A percentile compares a stretch with the other conserved stretches of the same genome.
phyloP scores from a whole-genome alignment of 2,797 vertebrate species.

The Hoplostethus mediterraneus region DNA sequence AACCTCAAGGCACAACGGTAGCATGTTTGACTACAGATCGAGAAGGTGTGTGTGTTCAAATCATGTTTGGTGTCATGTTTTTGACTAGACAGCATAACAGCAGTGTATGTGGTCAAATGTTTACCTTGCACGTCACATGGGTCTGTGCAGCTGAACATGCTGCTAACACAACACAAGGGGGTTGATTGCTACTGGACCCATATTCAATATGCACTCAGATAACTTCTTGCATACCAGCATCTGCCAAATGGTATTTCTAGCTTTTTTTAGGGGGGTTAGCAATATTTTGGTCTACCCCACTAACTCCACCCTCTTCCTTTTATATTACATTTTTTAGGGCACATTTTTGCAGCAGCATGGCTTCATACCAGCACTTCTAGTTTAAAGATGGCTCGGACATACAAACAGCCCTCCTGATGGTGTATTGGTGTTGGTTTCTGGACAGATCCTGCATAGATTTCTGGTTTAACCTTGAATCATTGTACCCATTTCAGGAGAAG shows the following conservation, averaged over 20 bases:
- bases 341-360: neutral
- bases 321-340: slow-evolving; percentile 20
- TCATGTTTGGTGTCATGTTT: slow-evolving; percentile 28
- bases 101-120: slow-evolving; percentile 53
- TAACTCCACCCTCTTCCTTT: slow-evolving; percentile 9
- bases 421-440: neutral
- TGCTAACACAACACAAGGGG: slow-evolving; percentile 12
- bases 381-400: neutral
- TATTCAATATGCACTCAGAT: neutral
- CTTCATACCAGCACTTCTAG: neutral
- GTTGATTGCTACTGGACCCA: slow-evolving; percentile 9
- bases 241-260: slow-evolving; percentile 8
- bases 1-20: no score
- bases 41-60: slow-evolving; percentile 12
- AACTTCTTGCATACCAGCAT: slow-evolving; percentile 7
- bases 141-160: slow-evolving; percentile 23
- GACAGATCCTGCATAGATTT: slow-evolving; percentile 9
- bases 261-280: neutral
- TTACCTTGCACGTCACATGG: slow-evolving; percentile 49
- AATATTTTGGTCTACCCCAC: slow-evolving; percentile 2
- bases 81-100: slow-evolving; percentile 44
- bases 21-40: neutral
- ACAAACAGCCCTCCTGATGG: neutral
- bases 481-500: slow-evolving; percentile 27
- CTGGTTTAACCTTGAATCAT: slow-evolving; percentile 27